Base-by-base conservation (phyloP, 2,888 invertebrate species). In the Tenthredo scrophulariae region DNA sequence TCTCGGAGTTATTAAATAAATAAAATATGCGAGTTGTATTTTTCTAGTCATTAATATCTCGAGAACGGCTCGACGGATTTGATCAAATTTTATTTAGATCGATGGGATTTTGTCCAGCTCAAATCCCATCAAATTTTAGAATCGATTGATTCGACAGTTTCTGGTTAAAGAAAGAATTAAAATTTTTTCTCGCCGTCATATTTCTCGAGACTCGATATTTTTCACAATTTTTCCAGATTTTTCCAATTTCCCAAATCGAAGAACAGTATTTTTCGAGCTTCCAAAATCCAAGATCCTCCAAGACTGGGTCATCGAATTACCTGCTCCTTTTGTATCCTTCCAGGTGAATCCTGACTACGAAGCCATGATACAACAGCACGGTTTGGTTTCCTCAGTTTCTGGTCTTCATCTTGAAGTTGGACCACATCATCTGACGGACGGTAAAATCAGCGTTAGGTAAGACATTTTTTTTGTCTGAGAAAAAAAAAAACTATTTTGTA, bases 371-470 rank as follows among this genome's bases (percentile, higher is more conserved):
- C 91, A 92, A 86, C 90, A 91, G 72, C 92, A 93, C 86, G 94
- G 94, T 29, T 91, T 94, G 85, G 88, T 92, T 85, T 92, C 92
- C 74, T 93, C 93, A 22, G 90, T 92, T 22, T 92, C 94, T 83
- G 94, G 93, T 85, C 90, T 94, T 82, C 91, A 93, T 65, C 89
- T 94, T 54, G 92, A 93, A 86, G 90, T 94, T 62, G 90, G 92
- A 85, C 93, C 93, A 46, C 89, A 91, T 87, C 94, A 94, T 87
- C 88, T 93, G 84, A 85, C 90, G 7, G 89, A 89, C 84, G 92
- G 91, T 74, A 91, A 89, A 89, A 92, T 93, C 86, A 91, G 91
- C 89, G 91, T 93, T 89, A 93, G 91, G 93, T 93, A 90, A 90
- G 33, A 46, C 29, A 5, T 15, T n/a, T 22, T 58, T 80, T 40